Percentiles rank a stretch among this genome's conserved stretches.
Evolutionary conservation across 2,113 vertebrate species (phyloP).

Genomic region (Rattus rattus): DNA sequence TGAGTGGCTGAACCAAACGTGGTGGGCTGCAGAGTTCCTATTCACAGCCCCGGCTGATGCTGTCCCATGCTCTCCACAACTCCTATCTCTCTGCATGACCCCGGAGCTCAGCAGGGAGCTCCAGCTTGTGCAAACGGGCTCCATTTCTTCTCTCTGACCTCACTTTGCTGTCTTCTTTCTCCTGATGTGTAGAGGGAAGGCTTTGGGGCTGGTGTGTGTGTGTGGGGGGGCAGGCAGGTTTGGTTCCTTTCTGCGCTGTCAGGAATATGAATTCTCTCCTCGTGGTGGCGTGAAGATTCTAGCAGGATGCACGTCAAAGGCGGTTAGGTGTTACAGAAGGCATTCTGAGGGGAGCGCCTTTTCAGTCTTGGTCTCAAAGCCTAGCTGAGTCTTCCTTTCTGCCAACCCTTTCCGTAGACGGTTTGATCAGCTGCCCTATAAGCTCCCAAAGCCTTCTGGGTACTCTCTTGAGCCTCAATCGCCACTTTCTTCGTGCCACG

Average conservation of each 20-base stretch:
- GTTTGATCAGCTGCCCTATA: background rate
- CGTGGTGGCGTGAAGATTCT: background rate
- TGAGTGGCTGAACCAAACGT: background rate
- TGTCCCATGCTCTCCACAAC: rapidly evolving
- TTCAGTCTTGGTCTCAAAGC: constrained; percentile 4
- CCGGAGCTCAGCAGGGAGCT: background rate
- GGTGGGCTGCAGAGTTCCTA: background rate
- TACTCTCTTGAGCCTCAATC: background rate
- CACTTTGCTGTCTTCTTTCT: background rate
- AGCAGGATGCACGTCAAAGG: background rate
- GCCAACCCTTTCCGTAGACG: background rate
- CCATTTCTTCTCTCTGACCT: background rate
- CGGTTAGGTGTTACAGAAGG: background rate
- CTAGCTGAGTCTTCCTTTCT: background rate
- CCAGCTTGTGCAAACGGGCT: background rate
- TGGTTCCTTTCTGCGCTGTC: background rate
- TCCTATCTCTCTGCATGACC: rapidly evolving
- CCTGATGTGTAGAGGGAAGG: too few species aligned
- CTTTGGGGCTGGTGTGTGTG: background rate
- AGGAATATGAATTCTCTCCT: background rate
- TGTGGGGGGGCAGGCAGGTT: background rate
- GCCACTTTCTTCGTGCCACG: background rate
- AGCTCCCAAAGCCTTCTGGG: background rate
- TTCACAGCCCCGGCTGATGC: background rate
- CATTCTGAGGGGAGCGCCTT: background rate